These are phyloP conservation scores for Ellobium chinense DNA, from an alignment of 2,888 invertebrate genomes.

Conservation along the genomic window DNA sequence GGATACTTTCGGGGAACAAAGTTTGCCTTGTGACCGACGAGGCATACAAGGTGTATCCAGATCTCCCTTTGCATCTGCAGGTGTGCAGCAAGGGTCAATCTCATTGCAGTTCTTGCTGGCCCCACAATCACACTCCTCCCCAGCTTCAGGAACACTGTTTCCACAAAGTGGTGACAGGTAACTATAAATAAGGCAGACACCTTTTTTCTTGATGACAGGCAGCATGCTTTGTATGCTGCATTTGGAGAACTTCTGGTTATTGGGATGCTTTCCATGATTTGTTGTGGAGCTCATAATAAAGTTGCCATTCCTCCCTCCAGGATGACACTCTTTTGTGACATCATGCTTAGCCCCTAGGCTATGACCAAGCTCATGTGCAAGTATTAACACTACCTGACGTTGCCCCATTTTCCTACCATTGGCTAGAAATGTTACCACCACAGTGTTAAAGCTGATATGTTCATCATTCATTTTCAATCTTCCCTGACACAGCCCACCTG, in stretches of 20 bases:
- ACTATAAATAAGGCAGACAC: slow-evolving; percentile 54
- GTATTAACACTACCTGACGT: slow-evolving; percentile 55
- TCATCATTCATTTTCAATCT: slow-evolving; percentile 31
- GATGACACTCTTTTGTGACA: slow-evolving; percentile 23
- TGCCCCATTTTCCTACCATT: slow-evolving; percentile 53
- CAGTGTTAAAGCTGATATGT: slow-evolving; percentile 64
- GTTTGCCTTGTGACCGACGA: slow-evolving; percentile 54
- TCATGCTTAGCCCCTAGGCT: slow-evolving; percentile 73
- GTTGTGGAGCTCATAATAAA: slow-evolving; percentile 10
- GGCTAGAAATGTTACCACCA: slow-evolving; percentile 56
- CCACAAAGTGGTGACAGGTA: slow-evolving; percentile 58
- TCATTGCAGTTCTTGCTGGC: slow-evolving; percentile 50
- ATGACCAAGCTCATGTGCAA: slow-evolving; percentile 73
- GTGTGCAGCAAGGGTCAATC: slow-evolving; percentile 65
- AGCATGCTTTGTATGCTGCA: slow-evolving; percentile 67
- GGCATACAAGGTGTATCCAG: slow-evolving; percentile 60
- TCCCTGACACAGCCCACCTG: slow-evolving; percentile 71
- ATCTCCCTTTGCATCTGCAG: slow-evolving; percentile 46
- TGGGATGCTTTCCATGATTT: slow-evolving; percentile 57
- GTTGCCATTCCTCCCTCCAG: neutral
- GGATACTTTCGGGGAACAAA: slow-evolving; percentile 58
- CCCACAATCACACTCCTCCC: slow-evolving; percentile 72
- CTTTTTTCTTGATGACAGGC: slow-evolving; percentile 68
- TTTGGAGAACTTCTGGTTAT: slow-evolving; percentile 67
- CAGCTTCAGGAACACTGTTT: slow-evolving; percentile 63